These are phyloP conservation scores for Erannis defoliaria DNA, from an alignment of 2,888 invertebrate species.

Conservation along the genomic window DNA sequence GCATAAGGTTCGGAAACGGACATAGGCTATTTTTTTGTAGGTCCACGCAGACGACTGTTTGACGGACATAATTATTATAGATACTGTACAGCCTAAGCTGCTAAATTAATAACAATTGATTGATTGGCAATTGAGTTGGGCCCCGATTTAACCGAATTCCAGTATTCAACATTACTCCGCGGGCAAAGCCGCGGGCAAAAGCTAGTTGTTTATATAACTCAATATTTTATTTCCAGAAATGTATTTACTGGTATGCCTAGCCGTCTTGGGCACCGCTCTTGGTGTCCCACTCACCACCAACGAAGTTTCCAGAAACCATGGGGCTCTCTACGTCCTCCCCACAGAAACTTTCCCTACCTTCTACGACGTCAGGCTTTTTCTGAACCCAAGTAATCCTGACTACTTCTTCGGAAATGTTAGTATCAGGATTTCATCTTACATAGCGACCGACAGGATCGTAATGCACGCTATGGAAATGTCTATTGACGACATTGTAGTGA, in stretches of 20 bases:
- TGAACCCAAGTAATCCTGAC: conserved; percentile 73
- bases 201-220: too few relatives aligned
- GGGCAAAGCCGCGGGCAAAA: too few relatives aligned
- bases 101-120: too few relatives aligned
- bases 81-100: too few relatives aligned
- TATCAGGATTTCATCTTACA: conserved; percentile 67
- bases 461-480: conserved; percentile 81
- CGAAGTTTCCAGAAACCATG: conserved; percentile 41
- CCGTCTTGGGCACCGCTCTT: conserved; percentile 61
- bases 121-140: too few relatives aligned
- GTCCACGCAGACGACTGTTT: too few relatives aligned
- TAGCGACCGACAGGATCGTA: conserved; percentile 63
- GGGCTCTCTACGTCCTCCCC: conserved; percentile 82
- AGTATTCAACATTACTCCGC: too few relatives aligned
- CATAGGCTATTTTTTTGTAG: too few relatives aligned
- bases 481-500: conserved; percentile 59
- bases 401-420: conserved; percentile 77
- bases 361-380: conserved; percentile 81
- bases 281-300: conserved; percentile 53
- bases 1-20: too few relatives aligned
- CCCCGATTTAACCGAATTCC: too few relatives aligned
- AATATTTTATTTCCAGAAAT: conserved; percentile 65
- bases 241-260: conserved; percentile 67
- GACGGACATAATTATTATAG: too few relatives aligned
- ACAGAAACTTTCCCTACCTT: conserved; percentile 78